Percentiles rank a stretch among this genome's conserved stretches.
Evolutionary conservation across 2,797 vertebrate species (phyloP).

Genomic region (Acipenser oxyrinchus): DNA sequence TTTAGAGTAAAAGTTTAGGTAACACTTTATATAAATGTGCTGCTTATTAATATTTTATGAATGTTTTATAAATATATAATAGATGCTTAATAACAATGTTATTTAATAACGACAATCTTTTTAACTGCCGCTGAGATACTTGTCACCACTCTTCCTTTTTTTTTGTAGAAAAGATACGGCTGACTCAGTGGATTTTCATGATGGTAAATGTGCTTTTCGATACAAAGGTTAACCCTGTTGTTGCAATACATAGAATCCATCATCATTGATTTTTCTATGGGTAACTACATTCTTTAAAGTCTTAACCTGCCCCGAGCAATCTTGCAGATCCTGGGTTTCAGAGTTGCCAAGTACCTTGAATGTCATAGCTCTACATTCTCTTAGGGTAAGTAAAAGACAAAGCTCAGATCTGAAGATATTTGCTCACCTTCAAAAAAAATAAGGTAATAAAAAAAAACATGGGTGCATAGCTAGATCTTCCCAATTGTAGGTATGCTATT

Average conservation of each 20-base stretch:
- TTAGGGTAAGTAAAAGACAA: conserved; percentile 64
- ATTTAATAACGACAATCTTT: neutral
- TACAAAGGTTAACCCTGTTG: conserved; percentile 19
- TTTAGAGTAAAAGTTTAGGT: no score
- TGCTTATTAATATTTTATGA: neutral
- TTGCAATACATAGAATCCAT: conserved; percentile 47
- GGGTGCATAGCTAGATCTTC: no score
- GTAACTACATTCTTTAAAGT: conserved; percentile 70
- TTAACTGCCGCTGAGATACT: neutral
- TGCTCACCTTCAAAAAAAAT: conserved; percentile 68
- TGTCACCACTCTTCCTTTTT: conserved; percentile 1
- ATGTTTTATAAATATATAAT: neutral
- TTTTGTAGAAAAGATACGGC: neutral
- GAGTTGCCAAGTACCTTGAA: conserved; percentile 73
- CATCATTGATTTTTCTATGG: conserved; percentile 63
- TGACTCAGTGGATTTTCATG: conserved; percentile 16
- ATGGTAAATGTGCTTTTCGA: conserved; percentile 15
- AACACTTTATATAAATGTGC: no score
- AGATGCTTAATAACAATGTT: no score
- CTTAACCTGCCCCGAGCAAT: conserved; percentile 77
- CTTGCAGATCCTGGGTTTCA: conserved; percentile 78
- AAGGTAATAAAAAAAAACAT: neutral
- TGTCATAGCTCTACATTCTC: conserved; percentile 66
- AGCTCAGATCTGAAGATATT: conserved; percentile 74
- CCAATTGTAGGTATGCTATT: no score